phyloP scores from a whole-genome alignment of 2,797 vertebrate species.

The Antrozous pallidus region DNA sequence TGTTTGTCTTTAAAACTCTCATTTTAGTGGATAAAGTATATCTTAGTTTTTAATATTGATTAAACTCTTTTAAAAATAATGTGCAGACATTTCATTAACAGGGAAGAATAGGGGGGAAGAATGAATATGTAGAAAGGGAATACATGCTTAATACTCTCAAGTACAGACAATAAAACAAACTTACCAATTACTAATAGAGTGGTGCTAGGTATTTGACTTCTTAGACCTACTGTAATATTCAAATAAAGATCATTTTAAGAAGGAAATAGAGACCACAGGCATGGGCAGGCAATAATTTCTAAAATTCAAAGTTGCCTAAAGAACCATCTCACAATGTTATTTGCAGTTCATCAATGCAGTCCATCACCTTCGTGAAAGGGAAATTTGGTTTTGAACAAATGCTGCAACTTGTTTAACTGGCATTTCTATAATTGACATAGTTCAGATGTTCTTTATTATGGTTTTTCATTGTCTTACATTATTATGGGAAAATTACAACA shows the following conservation, averaged over 20 bases:
- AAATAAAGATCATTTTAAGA: constrained; percentile 32
- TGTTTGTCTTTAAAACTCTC: constrained; percentile 36
- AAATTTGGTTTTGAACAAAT: constrained; percentile 7
- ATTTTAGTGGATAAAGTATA: constrained; percentile 15
- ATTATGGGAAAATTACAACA: neutral
- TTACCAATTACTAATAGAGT: constrained; percentile 32
- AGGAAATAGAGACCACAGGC: neutral
- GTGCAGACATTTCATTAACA: constrained; percentile 10
- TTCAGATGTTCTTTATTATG: neutral
- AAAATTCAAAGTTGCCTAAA: constrained; percentile 27
- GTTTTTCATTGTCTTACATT: neutral
- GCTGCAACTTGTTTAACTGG: neutral
- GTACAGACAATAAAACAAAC: constrained; percentile 11
- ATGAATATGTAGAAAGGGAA: neutral
- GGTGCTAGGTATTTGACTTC: neutral
- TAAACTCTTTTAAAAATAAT: neutral
- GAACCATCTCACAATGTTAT: constrained; percentile 39
- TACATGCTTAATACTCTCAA: neutral
- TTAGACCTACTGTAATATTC: neutral
- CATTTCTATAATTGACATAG: neutral
- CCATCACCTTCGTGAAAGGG: neutral
- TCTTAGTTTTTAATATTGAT: constrained; percentile 1
- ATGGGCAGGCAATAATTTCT: constrained; percentile 30
- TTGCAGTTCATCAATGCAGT: neutral
- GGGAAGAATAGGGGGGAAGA: neutral